Evolutionary conservation across 2,797 vertebrate species (phyloP).

Genomic region (Peromyscus attwateri): DNA sequence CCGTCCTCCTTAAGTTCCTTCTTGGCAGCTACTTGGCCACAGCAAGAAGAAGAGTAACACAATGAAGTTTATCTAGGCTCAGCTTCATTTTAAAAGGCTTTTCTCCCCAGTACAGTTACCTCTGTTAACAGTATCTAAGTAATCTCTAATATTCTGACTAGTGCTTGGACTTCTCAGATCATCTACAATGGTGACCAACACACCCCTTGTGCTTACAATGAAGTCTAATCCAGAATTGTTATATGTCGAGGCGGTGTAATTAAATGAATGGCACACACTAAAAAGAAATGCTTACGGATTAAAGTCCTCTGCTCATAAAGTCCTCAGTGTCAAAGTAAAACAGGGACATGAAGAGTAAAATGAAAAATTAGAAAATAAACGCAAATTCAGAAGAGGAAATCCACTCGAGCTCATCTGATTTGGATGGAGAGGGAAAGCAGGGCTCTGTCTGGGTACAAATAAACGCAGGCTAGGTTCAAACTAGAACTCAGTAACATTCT

Average conservation of each 20-base stretch:
- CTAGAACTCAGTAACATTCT: not conserved
- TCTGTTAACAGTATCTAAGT: not conserved
- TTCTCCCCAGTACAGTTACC: not conserved
- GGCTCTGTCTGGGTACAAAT: not conserved
- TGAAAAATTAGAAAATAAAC: not conserved
- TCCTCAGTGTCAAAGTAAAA: slow-evolving; percentile 23
- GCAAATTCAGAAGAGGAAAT: not conserved
- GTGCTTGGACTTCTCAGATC: slow-evolving; percentile 15
- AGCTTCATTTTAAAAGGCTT: not conserved
- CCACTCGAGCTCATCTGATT: slow-evolving; percentile 20
- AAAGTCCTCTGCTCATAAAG: slow-evolving; percentile 39
- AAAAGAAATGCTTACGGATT: slow-evolving; percentile 32
- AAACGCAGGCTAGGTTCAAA: not conserved
- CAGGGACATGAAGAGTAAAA: not conserved
- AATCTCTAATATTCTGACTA: not conserved
- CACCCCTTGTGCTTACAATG: not conserved
- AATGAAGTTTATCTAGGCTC: not conserved
- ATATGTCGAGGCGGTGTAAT: slow-evolving; percentile 15
- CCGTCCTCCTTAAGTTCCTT: not conserved
- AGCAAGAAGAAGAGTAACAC: not conserved
- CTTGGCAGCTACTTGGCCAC: not conserved
- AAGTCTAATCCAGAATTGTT: slow-evolving; percentile 22
- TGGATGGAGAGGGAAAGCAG: not conserved
- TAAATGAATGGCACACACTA: slow-evolving; percentile 7
- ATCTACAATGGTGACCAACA: slow-evolving; percentile 17